phyloP scores from a whole-genome alignment of 1,140 invertebrate genomes.

The Sycophila sp. region DNA sequence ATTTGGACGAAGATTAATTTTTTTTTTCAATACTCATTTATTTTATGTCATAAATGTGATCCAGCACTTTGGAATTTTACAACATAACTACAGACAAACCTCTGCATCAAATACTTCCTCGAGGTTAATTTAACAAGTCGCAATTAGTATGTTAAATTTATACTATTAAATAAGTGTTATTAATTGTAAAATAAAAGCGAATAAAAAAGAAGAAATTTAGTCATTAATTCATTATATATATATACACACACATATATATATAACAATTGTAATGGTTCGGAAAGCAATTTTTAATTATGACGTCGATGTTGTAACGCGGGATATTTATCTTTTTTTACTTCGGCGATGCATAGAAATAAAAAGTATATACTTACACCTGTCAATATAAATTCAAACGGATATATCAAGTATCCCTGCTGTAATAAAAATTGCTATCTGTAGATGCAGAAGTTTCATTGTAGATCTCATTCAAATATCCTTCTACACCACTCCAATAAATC shows the following conservation, averaged over 20 bases:
- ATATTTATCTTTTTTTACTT: not conserved
- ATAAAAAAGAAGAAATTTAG: too few species aligned
- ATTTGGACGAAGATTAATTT: not conserved
- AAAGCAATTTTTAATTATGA: conserved; percentile 13
- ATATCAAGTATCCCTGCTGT: not conserved
- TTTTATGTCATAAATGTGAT: conserved; percentile 5
- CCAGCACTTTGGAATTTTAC: not conserved
- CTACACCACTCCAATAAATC: not conserved
- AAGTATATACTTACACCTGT: not conserved
- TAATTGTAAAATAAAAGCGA: not conserved
- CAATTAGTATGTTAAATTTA: conserved; percentile 6
- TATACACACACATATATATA: too few species aligned
- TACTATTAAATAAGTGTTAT: not conserved
- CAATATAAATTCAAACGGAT: not conserved
- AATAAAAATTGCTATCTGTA: conserved; percentile 20
- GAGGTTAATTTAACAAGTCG: not conserved
- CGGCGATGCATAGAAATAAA: not conserved
- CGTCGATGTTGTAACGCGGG: not conserved
- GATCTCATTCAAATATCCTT: conserved; percentile 3
- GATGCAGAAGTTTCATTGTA: conserved; percentile 12
- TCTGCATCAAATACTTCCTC: conserved; percentile 6
- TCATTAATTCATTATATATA: not conserved
- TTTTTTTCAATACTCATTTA: not conserved
- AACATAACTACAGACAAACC: not conserved
- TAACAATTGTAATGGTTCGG: not conserved